Base-by-base conservation (phyloP, 2,888 invertebrate genomes). In the Spodoptera littoralis region DNA sequence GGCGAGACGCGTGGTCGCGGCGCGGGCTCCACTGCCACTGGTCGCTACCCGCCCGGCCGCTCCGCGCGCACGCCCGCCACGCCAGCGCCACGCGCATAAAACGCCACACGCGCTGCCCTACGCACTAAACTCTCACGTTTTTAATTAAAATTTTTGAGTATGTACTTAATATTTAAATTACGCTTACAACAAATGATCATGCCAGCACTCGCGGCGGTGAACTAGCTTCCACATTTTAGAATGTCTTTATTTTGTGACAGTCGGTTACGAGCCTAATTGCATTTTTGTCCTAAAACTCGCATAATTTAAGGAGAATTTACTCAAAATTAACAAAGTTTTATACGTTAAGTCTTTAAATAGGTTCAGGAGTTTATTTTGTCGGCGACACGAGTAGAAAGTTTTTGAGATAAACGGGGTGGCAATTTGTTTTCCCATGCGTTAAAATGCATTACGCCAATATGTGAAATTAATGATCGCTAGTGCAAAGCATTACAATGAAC, bases 11-110 rank as follows among this genome's bases (percentile, higher is more conserved):
- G 92, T 85, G 83, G 60, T 85, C 91, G 79, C 85, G 83, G 67
- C 88, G 92, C 90, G 84, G 84, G 89, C 87, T 86, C 78, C 76
- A 80, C 80, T 84, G 84, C 85, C 91, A 93, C 94, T 94, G 93
- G 84, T 86, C 82, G 83, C 73, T 80, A 44, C 53, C 47, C 53
- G 47, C 53, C 52, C 80, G 81, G 72, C 77, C 71, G 74, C 79
- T 74, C 78, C 82, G 80, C 83, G 79, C 84, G 63, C 75, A 61
- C 76, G 59, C 75, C 73, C 79, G 79, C 81, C 78, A 80, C 86
- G 84, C 86, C 82, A 79, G 77, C 85, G 81, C 82, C 74, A 73
- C 83, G 81, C 85, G 57, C 76, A 65, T 52, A 65, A 67, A 68
- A 70, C 79, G 74, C 77, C 79, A 83, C 77, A 79, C 84, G 83